Conservation (phyloP, 2,797 vertebrate genomes). For the Petrocephalus schoutedeni region DNA sequence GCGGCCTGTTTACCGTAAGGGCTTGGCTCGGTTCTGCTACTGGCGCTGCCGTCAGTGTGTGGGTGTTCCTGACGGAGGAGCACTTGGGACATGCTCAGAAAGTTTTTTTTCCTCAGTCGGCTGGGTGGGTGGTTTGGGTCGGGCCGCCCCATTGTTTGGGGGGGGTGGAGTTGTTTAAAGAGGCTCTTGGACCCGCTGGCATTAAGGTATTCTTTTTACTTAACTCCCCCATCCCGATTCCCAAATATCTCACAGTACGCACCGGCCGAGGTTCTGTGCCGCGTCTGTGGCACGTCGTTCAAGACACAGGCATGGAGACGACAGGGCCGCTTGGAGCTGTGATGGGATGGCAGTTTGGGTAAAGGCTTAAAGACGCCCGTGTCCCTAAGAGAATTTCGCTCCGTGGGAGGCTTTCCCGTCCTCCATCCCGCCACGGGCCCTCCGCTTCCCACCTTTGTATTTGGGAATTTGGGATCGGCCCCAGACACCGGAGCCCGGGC, state of each 20-base stretch:
- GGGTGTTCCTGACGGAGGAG: background rate
- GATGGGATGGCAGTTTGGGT: background rate
- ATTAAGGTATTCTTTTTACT: background rate
- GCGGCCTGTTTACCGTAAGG: background rate
- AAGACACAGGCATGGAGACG: background rate
- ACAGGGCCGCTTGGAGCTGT: background rate
- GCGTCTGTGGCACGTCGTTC: background rate
- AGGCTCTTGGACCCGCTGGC: background rate
- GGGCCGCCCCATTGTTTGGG: background rate
- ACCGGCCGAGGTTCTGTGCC: background rate
- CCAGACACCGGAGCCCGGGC: background rate
- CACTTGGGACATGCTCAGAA: background rate
- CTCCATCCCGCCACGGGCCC: background rate
- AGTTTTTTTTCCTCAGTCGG: background rate
- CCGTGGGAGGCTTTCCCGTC: background rate
- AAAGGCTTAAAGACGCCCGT: background rate
- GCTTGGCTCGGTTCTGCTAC: background rate
- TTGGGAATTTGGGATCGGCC: background rate
- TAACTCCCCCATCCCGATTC: background rate
- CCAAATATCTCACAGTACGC: background rate
- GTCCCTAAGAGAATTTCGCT: background rate
- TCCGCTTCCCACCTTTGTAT: background rate
- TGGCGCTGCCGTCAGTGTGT: background rate
- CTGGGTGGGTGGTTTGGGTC: background rate
- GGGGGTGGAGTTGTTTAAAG: background rate